phyloP scores from a whole-genome alignment of 2,113 vertebrate genomes.

The Petrocephalus microphthalmus region DNA sequence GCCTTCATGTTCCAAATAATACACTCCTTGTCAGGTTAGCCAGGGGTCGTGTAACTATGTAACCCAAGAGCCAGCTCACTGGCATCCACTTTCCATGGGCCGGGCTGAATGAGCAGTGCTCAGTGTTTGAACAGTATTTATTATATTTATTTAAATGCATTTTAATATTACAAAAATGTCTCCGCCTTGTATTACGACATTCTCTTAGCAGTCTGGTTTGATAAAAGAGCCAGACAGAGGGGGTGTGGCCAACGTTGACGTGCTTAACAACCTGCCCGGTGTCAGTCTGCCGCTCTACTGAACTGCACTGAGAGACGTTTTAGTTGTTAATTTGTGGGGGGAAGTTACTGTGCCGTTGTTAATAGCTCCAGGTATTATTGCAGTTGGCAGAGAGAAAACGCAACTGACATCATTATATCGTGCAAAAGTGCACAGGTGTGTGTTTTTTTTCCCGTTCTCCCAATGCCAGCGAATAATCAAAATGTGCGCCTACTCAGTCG shows the following conservation, averaged over 20 bases:
- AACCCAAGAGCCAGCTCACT: not conserved
- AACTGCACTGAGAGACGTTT: not conserved
- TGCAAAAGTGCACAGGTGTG: constrained; percentile 21
- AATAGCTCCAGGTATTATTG: not conserved
- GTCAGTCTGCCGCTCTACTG: not conserved
- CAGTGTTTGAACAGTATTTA: not conserved
- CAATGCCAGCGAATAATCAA: constrained; percentile 39
- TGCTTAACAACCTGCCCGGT: not conserved
- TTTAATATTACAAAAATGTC: not conserved
- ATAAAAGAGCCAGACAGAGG: not conserved
- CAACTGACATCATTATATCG: constrained; percentile 19
- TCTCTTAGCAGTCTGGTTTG: not conserved
- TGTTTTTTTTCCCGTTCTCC: constrained; percentile 38
- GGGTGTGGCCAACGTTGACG: not conserved
- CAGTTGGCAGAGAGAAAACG: not conserved
- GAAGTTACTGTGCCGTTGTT: not conserved
- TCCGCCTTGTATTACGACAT: not conserved
- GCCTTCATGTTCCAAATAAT: not conserved
- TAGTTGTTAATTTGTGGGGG: not conserved
- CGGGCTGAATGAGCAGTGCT: too few relatives aligned
- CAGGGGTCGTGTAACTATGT: not conserved
- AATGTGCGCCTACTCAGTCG: constrained; percentile 15
- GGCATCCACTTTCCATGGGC: not conserved
- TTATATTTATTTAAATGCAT: not conserved
- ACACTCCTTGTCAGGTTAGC: not conserved